phyloP scores from a whole-genome alignment of 2,113 vertebrate genomes.

The Casuarius casuarius region DNA sequence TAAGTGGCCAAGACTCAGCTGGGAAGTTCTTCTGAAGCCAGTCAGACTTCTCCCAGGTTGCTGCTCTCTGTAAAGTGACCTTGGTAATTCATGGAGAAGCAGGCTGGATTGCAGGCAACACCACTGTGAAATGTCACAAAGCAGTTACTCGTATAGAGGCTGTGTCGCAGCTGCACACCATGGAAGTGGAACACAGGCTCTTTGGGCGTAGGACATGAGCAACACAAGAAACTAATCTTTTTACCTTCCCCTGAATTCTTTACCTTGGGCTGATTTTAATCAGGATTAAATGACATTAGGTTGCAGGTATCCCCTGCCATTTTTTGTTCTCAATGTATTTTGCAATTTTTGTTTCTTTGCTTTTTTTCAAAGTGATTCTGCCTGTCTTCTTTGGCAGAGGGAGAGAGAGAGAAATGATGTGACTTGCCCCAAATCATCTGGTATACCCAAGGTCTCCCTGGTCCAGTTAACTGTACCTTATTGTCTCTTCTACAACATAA shows the following conservation, averaged over 20 bases:
- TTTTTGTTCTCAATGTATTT: background rate
- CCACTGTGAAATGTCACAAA: background rate
- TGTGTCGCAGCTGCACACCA: background rate
- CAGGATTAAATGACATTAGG: background rate
- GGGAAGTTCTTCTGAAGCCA: background rate
- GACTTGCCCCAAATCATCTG: background rate
- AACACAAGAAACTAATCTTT: background rate
- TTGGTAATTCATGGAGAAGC: background rate
- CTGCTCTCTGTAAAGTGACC: background rate
- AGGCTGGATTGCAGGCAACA: slow-evolving; percentile 1
- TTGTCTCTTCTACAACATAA: background rate
- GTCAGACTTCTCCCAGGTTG: background rate
- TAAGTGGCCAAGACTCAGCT: background rate
- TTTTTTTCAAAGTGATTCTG: background rate
- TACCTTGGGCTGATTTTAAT: background rate
- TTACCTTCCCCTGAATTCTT: background rate
- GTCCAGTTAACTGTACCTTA: background rate
- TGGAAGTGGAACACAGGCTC: background rate
- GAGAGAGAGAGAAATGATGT: background rate
- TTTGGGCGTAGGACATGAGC: background rate
- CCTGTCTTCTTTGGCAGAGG: background rate
- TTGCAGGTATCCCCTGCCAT: background rate
- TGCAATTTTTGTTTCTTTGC: background rate
- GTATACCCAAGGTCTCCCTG: background rate
- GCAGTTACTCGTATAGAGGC: background rate